Evolutionary conservation across 2,888 invertebrate species (phyloP).

Genomic region (Leptarthrus brevirostris): DNA sequence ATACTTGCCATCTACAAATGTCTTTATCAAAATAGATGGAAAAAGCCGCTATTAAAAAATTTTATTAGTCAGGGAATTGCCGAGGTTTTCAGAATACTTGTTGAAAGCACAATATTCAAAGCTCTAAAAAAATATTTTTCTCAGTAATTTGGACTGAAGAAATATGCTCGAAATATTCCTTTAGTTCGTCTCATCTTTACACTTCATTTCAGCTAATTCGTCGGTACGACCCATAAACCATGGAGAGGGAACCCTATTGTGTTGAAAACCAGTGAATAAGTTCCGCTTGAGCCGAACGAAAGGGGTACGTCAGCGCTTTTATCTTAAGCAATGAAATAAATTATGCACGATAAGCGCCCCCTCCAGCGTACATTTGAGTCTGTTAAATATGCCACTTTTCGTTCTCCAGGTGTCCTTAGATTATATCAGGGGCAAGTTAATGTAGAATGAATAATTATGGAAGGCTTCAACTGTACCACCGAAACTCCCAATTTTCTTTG

Average conservation of each 20-base stretch:
- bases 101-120: slow-evolving; percentile 22
- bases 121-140: slow-evolving; percentile 30
- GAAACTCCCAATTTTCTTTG: no score
- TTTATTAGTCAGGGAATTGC: neutral
- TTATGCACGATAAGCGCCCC: slow-evolving; percentile 31
- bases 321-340: slow-evolving; percentile 30
- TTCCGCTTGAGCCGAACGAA: neutral
- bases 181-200: slow-evolving; percentile 5
- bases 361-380: neutral
- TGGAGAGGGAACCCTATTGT: slow-evolving; percentile 19
- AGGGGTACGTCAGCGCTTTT: slow-evolving; percentile 19
- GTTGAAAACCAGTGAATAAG: neutral
- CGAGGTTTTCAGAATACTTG: neutral
- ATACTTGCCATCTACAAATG: no score
- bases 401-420: slow-evolving; percentile 35
- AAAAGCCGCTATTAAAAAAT: neutral
- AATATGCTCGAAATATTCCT: slow-evolving; percentile 23
- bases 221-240: slow-evolving; percentile 7
- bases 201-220: slow-evolving; percentile 28
- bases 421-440: slow-evolving; percentile 6
- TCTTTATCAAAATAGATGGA: slow-evolving; percentile 3
- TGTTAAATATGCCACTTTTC: slow-evolving; percentile 35
- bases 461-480: slow-evolving; percentile 1
- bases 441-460: slow-evolving; percentile 25
- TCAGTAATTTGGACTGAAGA: slow-evolving; percentile 26